Base-by-base conservation (phyloP, 2,888 invertebrate species). In the Dyspetes luteomarginatus region DNA sequence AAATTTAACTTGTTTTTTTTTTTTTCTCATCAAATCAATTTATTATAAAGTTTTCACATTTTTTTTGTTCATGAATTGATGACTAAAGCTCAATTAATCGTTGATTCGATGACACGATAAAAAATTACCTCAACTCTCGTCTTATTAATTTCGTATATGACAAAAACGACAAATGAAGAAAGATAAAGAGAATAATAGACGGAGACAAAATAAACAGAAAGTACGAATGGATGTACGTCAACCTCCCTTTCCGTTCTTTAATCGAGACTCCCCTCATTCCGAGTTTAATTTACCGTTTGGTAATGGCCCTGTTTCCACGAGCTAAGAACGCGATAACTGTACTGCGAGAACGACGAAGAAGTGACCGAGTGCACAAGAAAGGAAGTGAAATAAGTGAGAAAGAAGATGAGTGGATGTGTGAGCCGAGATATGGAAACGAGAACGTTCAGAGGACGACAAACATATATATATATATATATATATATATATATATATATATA, bases 251-350 rank as follows among this genome's bases (percentile, higher is more conserved):
- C 71, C 80, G n/a, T 72, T 75, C 65, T 80, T 85, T 73, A 80
- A 83, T 86, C 83, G 84, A 76, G 78, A 7, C 75, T 72, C 68
- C 81, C 80, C 71, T 77, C 78, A 75, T 75, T 76, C 64, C 48
- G 67, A 75, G 64, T 83, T 86, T 87, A 86, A 87, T 87, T 87
- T 85, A 85, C 85, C 77, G 77, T 84, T 74, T 78, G 85, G 84
- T 85, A 87, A 87, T 86, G 83, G 83, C 80, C 84, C 85, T 85
- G 83, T 85, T 86, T 83, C 85, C 85, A 85, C 74, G 81, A 78
- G 52, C 77, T 68, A 55, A 73, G 67, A 81, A 77, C 76, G 72
- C 77, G 73, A 78, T 81, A 81, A 81, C 81, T 77, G 81, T 81
- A 73, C 50, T 24, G 64, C 15, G 41, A 56, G 58, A 68, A 50